Conservation (phyloP, 2,888 invertebrate genomes). For the Orthosia gracilis region DNA sequence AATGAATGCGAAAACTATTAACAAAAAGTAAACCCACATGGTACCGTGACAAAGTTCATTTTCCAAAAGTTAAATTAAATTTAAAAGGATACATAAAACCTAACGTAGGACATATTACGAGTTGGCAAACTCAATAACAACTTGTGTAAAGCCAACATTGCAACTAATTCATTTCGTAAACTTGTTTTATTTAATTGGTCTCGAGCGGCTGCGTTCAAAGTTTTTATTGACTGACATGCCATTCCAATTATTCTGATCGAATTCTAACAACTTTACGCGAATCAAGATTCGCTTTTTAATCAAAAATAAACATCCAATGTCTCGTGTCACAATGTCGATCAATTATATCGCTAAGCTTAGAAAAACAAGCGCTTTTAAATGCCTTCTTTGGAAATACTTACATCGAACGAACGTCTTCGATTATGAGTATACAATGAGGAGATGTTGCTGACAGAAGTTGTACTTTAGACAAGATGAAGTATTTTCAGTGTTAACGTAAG, state of each 20-base stretch:
- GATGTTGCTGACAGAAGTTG: neutral
- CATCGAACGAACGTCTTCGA: neutral
- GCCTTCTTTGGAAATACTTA: neutral
- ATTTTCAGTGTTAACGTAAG: no score
- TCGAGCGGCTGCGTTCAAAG: constrained; percentile 74
- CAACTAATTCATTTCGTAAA: constrained; percentile 86
- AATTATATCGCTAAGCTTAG: constrained; percentile 33
- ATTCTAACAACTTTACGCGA: constrained; percentile 64
- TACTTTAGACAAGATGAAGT: neutral
- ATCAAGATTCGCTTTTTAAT: constrained; percentile 58
- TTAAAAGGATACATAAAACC: constrained; percentile 66
- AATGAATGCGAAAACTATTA: constrained; percentile 46
- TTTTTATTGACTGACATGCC: constrained; percentile 80
- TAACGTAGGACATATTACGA: constrained; percentile 74
- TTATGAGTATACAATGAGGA: neutral
- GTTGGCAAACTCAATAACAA: constrained; percentile 84
- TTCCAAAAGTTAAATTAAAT: constrained; percentile 59
- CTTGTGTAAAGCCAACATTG: constrained; percentile 83
- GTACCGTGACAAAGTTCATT: constrained; percentile 37
- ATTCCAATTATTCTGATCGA: constrained; percentile 75
- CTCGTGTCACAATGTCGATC: constrained; percentile 36
- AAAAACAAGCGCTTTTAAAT: constrained; percentile 5
- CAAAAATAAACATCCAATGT: constrained; percentile 51
- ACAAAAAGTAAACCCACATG: constrained; percentile 32
- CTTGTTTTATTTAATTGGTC: constrained; percentile 86